Percentiles rank a stretch among this genome's conserved stretches.
Conservation (phyloP, 2,888 invertebrate genomes). For the Mechanitis messenoides region DNA sequence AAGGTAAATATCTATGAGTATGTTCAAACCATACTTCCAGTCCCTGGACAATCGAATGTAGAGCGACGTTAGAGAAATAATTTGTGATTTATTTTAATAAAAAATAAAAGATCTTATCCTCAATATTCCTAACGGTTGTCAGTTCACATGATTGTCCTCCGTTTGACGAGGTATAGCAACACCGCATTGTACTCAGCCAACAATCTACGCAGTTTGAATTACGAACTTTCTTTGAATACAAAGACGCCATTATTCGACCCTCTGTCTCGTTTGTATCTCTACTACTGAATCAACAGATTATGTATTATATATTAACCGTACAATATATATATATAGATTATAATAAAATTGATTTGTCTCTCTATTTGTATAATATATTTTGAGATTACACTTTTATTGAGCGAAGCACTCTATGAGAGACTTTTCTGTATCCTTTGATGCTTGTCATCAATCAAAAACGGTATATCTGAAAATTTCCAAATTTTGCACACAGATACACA, state of each 20-base stretch:
- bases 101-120: constrained; percentile 13
- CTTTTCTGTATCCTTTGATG: too few relatives aligned
- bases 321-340: not conserved
- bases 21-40: too few relatives aligned
- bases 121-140: constrained; percentile 19
- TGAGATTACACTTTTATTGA: too few relatives aligned
- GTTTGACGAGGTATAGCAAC: constrained; percentile 34
- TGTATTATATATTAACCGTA: not conserved
- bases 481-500: too few relatives aligned
- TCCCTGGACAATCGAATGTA: too few relatives aligned
- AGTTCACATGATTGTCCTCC: constrained; percentile 34
- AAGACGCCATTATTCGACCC: constrained; percentile 18
- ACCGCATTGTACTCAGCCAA: constrained; percentile 42
- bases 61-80: too few relatives aligned
- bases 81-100: not conserved
- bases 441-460: too few relatives aligned
- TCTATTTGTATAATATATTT: not conserved
- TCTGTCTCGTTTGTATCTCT: constrained; percentile 1
- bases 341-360: not conserved
- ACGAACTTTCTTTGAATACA: constrained; percentile 22
- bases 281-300: constrained; percentile 6
- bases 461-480: too few relatives aligned
- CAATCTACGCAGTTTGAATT: constrained; percentile 36
- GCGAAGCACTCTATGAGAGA: too few relatives aligned
- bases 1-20: too few relatives aligned